Evolutionary conservation across 2,888 invertebrate species (phyloP), one percentile per base, ranked within the genome.

Genomic region (Mythimna loreyi): DNA sequence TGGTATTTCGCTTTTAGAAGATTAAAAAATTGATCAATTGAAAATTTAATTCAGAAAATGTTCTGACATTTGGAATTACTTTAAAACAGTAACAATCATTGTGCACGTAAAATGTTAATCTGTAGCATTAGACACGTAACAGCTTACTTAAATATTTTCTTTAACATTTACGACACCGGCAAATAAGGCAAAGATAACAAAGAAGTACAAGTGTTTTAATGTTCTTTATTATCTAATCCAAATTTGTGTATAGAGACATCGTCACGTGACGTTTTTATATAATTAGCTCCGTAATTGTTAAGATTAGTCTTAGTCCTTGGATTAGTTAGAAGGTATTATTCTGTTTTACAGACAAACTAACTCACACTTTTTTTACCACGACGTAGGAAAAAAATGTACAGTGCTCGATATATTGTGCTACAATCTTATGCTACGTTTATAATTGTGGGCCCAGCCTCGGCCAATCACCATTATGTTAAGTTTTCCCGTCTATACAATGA

Each of bases 81-180:
- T 40, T 16, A 40, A 40, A 5, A 40, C 6, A 16, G 0, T 5
- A 16, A 40, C 19, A 40, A 40, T 40, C 40, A 53, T 45, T 61
- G 47, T 40, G 13, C 36, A 60, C 30, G 53, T 61, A 65, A 65
- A 58, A 69, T 59, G 19, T 72, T 74, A 75, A 78, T 76, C 69
- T 55, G 63, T 61, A 57, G 67, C 57, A 58, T 28, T 72, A 74
- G 52, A 43, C 7, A 78, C 69, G 59, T 75, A 73, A 72, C 67
- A 67, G 68, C 80, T 61, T 83, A 56, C 76, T 30, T 73, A 82
- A 80, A 83, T 73, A 78, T 84, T 78, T 80, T 81, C 67, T 66
- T 74, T 74, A 40, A 55, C 23, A 52, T 77, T 74, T 76, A 83
- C 49, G 60, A 58, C 65, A 16, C 13, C 60, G 47, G 68, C 81